phyloP scores from a whole-genome alignment of 2,113 vertebrate genomes.

The Anguilla rostrata region DNA sequence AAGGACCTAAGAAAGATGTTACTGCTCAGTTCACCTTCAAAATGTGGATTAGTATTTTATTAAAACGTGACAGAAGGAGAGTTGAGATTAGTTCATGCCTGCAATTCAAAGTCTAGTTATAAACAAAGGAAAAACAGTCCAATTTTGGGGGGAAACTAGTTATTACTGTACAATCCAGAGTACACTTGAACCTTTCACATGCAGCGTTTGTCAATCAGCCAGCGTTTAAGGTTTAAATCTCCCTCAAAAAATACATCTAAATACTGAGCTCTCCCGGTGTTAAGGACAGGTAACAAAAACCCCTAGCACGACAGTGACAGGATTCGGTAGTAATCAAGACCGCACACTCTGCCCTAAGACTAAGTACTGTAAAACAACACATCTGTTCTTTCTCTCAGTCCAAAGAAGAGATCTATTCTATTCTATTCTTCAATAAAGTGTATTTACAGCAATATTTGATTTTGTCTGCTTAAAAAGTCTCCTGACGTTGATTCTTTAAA shows the following conservation, averaged over 20 bases:
- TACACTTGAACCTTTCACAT: conserved; percentile 34
- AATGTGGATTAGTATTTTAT: conserved; percentile 52
- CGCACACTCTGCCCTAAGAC: neutral
- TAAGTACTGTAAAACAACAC: neutral
- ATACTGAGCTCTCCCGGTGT: neutral
- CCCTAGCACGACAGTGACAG: neutral
- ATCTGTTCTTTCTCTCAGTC: neutral
- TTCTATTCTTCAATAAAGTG: neutral
- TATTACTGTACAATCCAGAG: conserved; percentile 45
- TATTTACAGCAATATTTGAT: neutral
- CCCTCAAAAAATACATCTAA: neutral
- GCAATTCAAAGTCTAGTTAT: conserved; percentile 74
- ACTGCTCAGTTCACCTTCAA: conserved; percentile 56
- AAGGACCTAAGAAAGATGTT: neutral
- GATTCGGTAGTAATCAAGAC: neutral
- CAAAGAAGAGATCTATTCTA: neutral
- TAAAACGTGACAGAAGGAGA: conserved; percentile 41
- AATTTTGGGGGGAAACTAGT: conserved; percentile 36
- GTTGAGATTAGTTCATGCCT: conserved; percentile 89
- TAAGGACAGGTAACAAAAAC: neutral
- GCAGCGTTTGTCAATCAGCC: conserved; percentile 48
- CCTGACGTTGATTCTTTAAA: neutral
- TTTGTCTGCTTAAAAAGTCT: neutral
- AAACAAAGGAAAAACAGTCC: conserved; percentile 70
- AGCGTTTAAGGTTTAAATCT: neutral